These are phyloP conservation scores for Sander vitreus DNA, from an alignment of 2,113 vertebrate species.

Conservation along the genomic window DNA sequence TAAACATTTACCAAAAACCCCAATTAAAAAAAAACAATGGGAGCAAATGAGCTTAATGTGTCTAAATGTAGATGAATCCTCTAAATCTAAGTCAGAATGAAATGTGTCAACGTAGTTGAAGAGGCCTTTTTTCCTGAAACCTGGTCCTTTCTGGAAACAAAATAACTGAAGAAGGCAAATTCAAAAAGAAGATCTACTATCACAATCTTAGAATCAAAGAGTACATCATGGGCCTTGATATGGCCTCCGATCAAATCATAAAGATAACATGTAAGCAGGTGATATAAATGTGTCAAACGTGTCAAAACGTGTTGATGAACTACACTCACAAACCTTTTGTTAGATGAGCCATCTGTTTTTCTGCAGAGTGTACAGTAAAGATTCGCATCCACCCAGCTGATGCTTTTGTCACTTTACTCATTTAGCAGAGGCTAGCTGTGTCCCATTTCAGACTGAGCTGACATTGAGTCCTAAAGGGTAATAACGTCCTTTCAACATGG, in stretches of 20 bases:
- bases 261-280: neutral
- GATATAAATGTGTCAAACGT: neutral
- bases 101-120: neutral
- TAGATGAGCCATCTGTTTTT: neutral
- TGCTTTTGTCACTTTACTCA: neutral
- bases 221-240: neutral
- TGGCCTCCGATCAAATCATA: too few relatives aligned
- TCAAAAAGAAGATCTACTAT: neutral
- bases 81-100: neutral
- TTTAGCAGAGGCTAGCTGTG: neutral
- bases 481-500: too few relatives aligned
- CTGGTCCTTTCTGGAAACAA: neutral
- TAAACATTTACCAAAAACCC: neutral
- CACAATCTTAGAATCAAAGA: neutral
- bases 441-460: neutral
- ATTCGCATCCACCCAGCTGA: neutral
- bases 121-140: neutral
- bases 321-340: neutral
- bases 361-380: neutral
- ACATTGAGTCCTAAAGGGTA: neutral
- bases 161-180: neutral
- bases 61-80: neutral
- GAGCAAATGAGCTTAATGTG: neutral
- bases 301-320: neutral
- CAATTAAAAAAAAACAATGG: neutral